Conservation (phyloP, 2,888 invertebrate genomes). For the Alloscopus bannaensis region DNA sequence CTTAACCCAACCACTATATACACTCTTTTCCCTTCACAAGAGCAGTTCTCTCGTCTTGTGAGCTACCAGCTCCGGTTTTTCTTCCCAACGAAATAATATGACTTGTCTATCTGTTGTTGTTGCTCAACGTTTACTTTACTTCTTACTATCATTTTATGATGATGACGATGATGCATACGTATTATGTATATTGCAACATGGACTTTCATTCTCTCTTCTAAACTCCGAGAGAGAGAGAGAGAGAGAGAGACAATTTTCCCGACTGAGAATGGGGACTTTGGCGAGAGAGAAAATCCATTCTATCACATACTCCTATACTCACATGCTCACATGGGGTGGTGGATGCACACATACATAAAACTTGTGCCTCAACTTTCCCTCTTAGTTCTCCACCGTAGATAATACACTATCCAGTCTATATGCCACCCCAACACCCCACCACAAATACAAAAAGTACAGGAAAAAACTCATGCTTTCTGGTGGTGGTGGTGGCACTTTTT, state of each 20-base stretch:
- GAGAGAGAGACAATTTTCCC: too few relatives aligned
- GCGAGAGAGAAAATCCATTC: slow-evolving; percentile 52
- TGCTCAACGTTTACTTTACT: slow-evolving; percentile 33
- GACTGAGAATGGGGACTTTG: too few relatives aligned
- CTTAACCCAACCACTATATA: too few relatives aligned
- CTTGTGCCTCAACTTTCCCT: slow-evolving; percentile 21
- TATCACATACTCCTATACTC: slow-evolving; percentile 36
- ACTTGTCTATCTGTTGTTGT: slow-evolving; percentile 36
- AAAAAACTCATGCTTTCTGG: too few relatives aligned
- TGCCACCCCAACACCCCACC: too few relatives aligned
- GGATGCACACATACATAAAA: too few relatives aligned
- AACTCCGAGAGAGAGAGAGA: not conserved
- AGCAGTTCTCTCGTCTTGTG: slow-evolving; percentile 21
- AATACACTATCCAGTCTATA: too few relatives aligned
- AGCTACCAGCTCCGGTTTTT: slow-evolving; percentile 4
- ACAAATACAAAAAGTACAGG: too few relatives aligned
- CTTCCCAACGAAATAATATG: slow-evolving; percentile 28
- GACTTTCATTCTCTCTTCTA: not conserved
- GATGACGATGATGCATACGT: slow-evolving; percentile 26
- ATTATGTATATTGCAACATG: slow-evolving; percentile 4
- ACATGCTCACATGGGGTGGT: slow-evolving; percentile 36
- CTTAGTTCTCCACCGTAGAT: too few relatives aligned
- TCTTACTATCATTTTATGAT: slow-evolving; percentile 28
- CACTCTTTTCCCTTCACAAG: slow-evolving; percentile 16
- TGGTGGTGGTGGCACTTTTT: slow-evolving; percentile 1